Percentiles rank a stretch among this genome's conserved stretches.
These are phyloP conservation scores for Malurus leucopterus DNA, from an alignment of 2,797 vertebrate genomes.

Conservation along the genomic window DNA sequence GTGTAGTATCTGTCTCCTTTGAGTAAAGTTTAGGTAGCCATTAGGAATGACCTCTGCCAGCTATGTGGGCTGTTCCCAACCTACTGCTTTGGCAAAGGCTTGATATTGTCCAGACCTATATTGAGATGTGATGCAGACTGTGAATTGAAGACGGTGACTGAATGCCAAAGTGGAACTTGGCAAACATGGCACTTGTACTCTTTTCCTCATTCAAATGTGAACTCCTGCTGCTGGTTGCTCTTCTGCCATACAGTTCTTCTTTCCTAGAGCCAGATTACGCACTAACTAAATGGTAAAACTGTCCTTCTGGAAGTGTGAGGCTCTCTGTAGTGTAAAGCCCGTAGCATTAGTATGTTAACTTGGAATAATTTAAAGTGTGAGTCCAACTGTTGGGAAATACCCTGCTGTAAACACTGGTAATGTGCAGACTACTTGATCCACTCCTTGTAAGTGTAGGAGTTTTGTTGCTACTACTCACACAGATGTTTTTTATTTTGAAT, in stretches of 20 bases:
- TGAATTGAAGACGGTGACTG: neutral
- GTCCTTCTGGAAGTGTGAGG: neutral
- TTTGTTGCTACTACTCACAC: neutral
- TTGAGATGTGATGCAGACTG: neutral
- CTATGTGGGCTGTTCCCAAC: neutral
- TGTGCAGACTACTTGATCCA: neutral
- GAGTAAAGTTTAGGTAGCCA: neutral
- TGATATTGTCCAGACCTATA: neutral
- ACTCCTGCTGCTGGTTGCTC: neutral
- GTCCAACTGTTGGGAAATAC: neutral
- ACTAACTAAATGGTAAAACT: neutral
- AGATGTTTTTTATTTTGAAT: neutral
- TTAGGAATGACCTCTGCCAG: neutral
- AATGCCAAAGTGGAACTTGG: neutral
- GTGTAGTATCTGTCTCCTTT: neutral
- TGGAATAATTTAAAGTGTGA: neutral
- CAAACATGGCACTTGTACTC: neutral
- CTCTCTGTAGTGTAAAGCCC: neutral
- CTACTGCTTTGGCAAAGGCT: neutral
- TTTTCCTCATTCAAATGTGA: neutral
- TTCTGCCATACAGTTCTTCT: neutral
- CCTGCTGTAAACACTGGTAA: neutral
- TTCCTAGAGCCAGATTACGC: neutral
- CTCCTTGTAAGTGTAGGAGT: neutral
- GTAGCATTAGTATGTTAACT: neutral